Conservation (phyloP, 2,113 vertebrate genomes). For the Butorides virescens region DNA sequence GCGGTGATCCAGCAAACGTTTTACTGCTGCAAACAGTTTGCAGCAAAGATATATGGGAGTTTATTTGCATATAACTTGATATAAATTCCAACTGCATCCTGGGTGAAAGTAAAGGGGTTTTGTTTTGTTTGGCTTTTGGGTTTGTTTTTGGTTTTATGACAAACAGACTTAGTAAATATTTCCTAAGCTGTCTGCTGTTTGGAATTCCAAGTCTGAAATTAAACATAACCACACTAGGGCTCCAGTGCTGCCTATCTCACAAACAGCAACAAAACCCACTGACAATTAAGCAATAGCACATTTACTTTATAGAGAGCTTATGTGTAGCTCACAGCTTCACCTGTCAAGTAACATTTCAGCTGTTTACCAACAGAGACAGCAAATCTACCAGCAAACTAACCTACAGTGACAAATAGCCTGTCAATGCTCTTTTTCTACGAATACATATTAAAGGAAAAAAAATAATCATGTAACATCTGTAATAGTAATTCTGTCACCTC, state of each 20-base stretch:
- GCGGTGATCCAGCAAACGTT: not conserved
- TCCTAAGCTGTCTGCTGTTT: slow-evolving; percentile 27
- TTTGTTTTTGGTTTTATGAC: slow-evolving; percentile 9
- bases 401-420: not conserved
- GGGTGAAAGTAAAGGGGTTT: not conserved
- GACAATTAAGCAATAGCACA: not conserved
- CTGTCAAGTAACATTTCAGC: not conserved
- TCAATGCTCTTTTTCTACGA: not conserved
- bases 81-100: not conserved
- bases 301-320: not conserved
- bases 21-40: not conserved
- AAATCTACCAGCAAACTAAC: not conserved
- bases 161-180: slow-evolving; percentile 23
- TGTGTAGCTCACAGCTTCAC: not conserved
- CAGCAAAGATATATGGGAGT: not conserved
- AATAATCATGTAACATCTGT: not conserved
- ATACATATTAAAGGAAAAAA: not conserved
- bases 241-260: not conserved
- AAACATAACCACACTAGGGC: not conserved
- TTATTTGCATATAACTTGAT: not conserved
- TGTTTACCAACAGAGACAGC: not conserved
- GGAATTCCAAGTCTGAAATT: slow-evolving; percentile 33
- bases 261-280: not conserved
- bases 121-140: not conserved
- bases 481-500: not conserved